These are phyloP conservation scores for Cyphomyrus plagiostoma DNA, from an alignment of 2,113 vertebrate genomes.

Conservation along the genomic window DNA sequence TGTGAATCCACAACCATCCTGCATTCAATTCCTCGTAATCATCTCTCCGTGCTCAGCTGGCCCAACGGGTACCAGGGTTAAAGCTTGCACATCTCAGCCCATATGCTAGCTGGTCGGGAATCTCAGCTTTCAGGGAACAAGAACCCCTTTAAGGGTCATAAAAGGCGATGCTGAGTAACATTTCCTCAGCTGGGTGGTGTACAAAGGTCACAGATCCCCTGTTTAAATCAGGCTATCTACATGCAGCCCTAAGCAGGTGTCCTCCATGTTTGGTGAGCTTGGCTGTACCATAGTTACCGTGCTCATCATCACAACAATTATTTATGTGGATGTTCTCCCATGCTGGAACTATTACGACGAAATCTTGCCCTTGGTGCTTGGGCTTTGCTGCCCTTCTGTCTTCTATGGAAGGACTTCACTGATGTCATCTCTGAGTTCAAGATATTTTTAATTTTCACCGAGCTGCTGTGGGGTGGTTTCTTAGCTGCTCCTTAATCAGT, in stretches of 20 bases:
- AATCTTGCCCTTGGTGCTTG: neutral
- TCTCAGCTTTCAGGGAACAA: neutral
- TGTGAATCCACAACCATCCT: slow-evolving; percentile 2
- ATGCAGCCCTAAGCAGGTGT: neutral
- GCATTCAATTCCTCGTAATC: neutral
- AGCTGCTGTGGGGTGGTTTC: neutral
- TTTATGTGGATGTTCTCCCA: neutral
- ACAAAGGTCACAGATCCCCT: neutral
- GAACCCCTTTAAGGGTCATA: neutral
- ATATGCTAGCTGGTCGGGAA: neutral
- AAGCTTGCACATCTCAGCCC: neutral
- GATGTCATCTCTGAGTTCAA: slow-evolving; percentile 6
- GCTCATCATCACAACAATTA: neutral
- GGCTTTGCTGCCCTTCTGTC: neutral
- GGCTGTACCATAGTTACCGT: neutral
- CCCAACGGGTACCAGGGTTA: neutral
- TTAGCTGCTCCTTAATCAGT: slow-evolving; percentile 16
- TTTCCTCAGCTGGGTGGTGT: neutral
- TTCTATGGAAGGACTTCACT: neutral
- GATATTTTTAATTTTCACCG: slow-evolving; percentile 15
- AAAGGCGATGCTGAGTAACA: neutral
- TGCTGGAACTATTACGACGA: neutral
- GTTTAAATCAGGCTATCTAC: neutral
- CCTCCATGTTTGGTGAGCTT: neutral
- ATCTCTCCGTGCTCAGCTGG: neutral